These are phyloP conservation scores for Pedetes capensis DNA, from an alignment of 2,113 vertebrate species.

Conservation along the genomic window DNA sequence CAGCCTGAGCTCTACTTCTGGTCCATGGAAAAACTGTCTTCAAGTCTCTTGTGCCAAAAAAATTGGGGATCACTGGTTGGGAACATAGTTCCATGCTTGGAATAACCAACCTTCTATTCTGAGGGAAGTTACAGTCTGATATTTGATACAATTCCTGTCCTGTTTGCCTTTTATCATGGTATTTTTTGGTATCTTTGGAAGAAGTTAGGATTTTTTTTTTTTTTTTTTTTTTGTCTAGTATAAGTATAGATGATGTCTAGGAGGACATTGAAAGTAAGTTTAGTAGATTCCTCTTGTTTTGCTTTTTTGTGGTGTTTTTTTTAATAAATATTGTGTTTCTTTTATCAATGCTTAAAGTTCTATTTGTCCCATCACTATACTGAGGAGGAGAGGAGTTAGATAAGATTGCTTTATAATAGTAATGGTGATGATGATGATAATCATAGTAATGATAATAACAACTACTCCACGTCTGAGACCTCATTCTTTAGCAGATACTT, in stretches of 20 bases:
- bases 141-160: neutral
- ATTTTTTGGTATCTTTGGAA: slow-evolving; percentile 34
- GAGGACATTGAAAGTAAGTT: neutral
- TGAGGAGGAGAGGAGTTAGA: neutral
- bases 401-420: neutral
- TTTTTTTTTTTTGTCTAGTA: neutral
- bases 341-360: neutral
- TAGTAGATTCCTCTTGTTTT: neutral
- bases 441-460: neutral
- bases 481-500: neutral
- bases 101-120: neutral
- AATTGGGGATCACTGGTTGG: too few species aligned
- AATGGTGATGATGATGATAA: neutral
- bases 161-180: slow-evolving; percentile 15
- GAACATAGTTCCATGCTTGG: neutral
- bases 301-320: neutral
- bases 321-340: neutral
- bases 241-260: neutral
- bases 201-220: neutral
- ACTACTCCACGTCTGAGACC: neutral
- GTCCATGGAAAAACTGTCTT: too few species aligned
- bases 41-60: too few species aligned
- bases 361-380: neutral
- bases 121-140: neutral
- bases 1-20: too few species aligned